Evolutionary conservation across 2,888 invertebrate species (phyloP).

Genomic region (Prosapia bicincta): DNA sequence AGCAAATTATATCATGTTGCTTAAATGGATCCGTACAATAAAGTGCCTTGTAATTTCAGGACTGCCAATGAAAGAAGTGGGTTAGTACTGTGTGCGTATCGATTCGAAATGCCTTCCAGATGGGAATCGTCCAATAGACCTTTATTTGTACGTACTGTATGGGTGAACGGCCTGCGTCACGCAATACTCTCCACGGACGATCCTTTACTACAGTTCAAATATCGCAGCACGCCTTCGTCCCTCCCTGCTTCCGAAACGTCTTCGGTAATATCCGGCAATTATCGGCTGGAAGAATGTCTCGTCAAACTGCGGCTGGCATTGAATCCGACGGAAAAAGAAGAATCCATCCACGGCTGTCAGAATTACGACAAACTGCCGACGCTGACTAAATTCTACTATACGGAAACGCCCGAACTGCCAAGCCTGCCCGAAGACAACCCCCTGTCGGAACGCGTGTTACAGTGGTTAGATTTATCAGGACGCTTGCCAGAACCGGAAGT

Average conservation of each 20-base stretch:
- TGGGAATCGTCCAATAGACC: constrained; percentile 58
- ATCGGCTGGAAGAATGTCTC: constrained; percentile 15
- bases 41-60: no score
- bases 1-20: no score
- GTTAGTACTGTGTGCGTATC: no score
- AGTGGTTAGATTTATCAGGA: constrained; percentile 53
- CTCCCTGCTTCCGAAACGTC: not conserved
- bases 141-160: constrained; percentile 56
- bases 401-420: not conserved
- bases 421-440: constrained; percentile 42
- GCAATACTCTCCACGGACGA: constrained; percentile 65
- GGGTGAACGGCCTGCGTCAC: constrained; percentile 69
- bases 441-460: constrained; percentile 68
- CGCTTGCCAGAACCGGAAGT: not conserved
- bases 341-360: not conserved
- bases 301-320: constrained; percentile 17
- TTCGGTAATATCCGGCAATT: not conserved
- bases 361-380: not conserved
- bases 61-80: no score
- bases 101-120: constrained; percentile 44
- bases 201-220: constrained; percentile 42
- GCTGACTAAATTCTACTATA: not conserved
- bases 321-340: not conserved
- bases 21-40: no score
- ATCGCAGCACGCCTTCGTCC: constrained; percentile 5